Evolutionary conservation across 2,888 invertebrate species (phyloP).

Genomic region (Phyllotreta striolata): DNA sequence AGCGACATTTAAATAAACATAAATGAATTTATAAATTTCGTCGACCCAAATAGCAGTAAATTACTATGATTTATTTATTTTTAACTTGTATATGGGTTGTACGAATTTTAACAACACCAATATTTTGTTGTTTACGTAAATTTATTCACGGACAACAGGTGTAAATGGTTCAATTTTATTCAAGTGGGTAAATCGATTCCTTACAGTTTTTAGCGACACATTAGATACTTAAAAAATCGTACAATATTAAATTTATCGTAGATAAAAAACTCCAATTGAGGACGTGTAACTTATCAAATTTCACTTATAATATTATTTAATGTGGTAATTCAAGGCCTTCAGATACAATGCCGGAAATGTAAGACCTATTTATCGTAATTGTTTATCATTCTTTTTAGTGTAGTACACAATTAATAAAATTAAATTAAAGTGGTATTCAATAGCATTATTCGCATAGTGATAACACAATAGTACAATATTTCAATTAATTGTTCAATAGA

Average conservation of each 20-base stretch:
- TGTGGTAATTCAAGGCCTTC: slow-evolving; percentile 45
- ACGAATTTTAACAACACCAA: too few species aligned
- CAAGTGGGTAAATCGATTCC: too few species aligned
- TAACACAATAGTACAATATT: neutral
- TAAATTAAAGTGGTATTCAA: neutral
- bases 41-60: too few species aligned
- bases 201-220: too few species aligned
- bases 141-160: too few species aligned
- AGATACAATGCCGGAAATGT: slow-evolving; percentile 43
- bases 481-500: neutral
- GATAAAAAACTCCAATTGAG: slow-evolving; percentile 27
- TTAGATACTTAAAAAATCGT: too few species aligned
- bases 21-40: too few species aligned
- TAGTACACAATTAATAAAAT: neutral
- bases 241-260: neutral
- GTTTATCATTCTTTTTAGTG: slow-evolving; percentile 34
- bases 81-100: too few species aligned
- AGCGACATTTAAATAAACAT: too few species aligned
- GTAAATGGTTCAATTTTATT: too few species aligned
- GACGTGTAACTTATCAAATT: slow-evolving; percentile 27
- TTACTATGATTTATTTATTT: too few species aligned
- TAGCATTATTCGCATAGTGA: neutral
- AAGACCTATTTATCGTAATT: slow-evolving; percentile 36
- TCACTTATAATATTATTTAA: slow-evolving; percentile 37
- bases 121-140: too few species aligned